These are phyloP conservation scores for Etheostoma spectabile DNA, from an alignment of 2,113 vertebrate genomes.

Conservation along the genomic window DNA sequence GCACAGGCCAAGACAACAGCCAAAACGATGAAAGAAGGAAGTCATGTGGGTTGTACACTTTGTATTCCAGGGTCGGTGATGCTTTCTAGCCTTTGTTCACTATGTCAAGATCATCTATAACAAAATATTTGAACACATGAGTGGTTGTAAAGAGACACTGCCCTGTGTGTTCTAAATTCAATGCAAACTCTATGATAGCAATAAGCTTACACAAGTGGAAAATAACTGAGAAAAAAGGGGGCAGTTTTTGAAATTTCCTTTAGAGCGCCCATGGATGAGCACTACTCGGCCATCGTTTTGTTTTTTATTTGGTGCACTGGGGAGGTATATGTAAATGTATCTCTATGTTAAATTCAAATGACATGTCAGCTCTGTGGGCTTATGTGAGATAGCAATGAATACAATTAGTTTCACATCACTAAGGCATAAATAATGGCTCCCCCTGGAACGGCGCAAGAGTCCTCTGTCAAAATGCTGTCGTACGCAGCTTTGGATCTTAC, in stretches of 20 bases:
- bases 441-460: slow-evolving; percentile 37
- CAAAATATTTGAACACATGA: slow-evolving; percentile 16
- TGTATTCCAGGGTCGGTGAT: neutral
- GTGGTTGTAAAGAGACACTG: slow-evolving; percentile 14
- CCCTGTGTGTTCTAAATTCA: neutral
- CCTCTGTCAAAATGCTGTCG: slow-evolving; percentile 65
- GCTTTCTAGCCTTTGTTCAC: slow-evolving; percentile 18
- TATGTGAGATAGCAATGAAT: slow-evolving; percentile 66
- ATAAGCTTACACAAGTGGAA: slow-evolving; percentile 13
- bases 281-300: neutral
- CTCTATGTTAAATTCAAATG: slow-evolving; percentile 54
- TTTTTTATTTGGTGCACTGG: slow-evolving; percentile 2
- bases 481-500: slow-evolving; percentile 25
- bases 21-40: slow-evolving; percentile 10
- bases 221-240: slow-evolving; percentile 26
- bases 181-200: neutral
- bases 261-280: neutral
- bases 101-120: slow-evolving; percentile 2
- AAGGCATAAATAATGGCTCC: slow-evolving; percentile 80
- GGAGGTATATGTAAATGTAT: slow-evolving; percentile 57
- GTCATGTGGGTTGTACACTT: neutral
- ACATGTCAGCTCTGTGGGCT: slow-evolving; percentile 57
- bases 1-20: slow-evolving; percentile 28
- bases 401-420: slow-evolving; percentile 79
- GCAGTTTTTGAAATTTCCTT: slow-evolving; percentile 35